Evolutionary conservation across 2,113 vertebrate species (phyloP).

Genomic region (Xenopus borealis): DNA sequence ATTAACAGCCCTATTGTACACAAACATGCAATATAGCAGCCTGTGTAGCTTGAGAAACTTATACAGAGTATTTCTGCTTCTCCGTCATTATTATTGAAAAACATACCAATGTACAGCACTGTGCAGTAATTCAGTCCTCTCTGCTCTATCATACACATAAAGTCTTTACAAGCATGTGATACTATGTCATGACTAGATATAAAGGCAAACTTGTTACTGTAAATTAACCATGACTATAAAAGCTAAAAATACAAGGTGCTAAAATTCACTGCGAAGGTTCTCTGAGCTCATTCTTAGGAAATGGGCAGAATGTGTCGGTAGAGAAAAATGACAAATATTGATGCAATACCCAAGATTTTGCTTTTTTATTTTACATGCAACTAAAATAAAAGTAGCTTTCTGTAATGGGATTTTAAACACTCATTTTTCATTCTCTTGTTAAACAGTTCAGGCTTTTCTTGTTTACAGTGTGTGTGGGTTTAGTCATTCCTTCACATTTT

Average conservation of each 20-base stretch:
- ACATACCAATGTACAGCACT: too few species aligned
- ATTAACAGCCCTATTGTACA: too few species aligned
- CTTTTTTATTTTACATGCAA: neutral
- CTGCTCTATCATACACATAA: too few species aligned
- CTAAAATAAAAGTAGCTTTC: neutral
- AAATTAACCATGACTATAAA: neutral
- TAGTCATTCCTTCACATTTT: neutral
- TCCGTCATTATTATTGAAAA: too few species aligned
- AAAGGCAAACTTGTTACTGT: too few species aligned
- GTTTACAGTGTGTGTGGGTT: neutral
- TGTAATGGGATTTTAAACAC: neutral
- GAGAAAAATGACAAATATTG: neutral
- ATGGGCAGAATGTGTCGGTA: neutral
- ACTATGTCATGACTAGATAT: too few species aligned
- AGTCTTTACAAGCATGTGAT: too few species aligned
- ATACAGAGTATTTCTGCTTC: too few species aligned
- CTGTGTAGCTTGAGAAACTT: too few species aligned
- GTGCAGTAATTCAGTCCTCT: too few species aligned
- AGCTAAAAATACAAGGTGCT: neutral
- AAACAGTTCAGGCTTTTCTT: neutral
- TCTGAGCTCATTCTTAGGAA: too few species aligned
- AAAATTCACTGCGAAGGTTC: neutral
- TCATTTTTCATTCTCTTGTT: slow-evolving; percentile 1
- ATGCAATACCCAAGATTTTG: neutral
- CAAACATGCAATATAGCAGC: too few species aligned